phyloP scores from a whole-genome alignment of 2,797 vertebrate genomes.

The Myripristis murdjan region DNA sequence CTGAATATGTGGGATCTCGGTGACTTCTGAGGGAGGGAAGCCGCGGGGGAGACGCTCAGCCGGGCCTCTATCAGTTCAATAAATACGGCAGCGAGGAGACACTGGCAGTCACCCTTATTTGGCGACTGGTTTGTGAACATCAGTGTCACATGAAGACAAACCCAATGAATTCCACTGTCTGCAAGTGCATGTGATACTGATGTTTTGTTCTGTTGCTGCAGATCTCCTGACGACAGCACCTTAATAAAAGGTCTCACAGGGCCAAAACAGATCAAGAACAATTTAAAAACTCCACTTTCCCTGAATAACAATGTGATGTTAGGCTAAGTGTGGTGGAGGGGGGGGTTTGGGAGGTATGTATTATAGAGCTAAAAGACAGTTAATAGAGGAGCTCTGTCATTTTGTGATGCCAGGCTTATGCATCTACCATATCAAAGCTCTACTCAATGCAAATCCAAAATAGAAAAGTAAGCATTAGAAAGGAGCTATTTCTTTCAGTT shows the following conservation, averaged over 20 bases:
- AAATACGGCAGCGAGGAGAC: neutral
- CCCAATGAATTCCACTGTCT: constrained; percentile 2
- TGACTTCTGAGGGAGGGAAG: constrained; percentile 34
- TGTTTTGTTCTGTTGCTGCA: constrained; percentile 7
- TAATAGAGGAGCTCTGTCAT: neutral
- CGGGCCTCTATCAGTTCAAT: constrained; percentile 1
- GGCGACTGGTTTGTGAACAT: neutral
- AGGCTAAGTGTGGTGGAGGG: neutral
- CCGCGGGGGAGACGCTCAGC: neutral
- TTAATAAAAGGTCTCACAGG: constrained; percentile 6
- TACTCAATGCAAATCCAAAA: neutral
- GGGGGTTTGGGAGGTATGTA: too few relatives aligned
- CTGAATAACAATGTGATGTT: constrained; percentile 14
- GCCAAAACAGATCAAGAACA: constrained; percentile 1
- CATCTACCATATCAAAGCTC: neutral
- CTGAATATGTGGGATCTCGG: constrained; percentile 69
- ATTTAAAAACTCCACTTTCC: neutral
- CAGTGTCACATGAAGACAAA: constrained; percentile 26
- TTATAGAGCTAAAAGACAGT: neutral
- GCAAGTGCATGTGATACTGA: constrained; percentile 1
- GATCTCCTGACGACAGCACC: constrained; percentile 31
- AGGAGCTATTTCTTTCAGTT: neutral
- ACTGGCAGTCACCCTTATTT: constrained; percentile 1
- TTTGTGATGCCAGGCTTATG: neutral
- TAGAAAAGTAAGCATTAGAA: neutral